These are phyloP conservation scores for Noctua fimbriata DNA, from an alignment of 2,888 invertebrate genomes.

Conservation along the genomic window DNA sequence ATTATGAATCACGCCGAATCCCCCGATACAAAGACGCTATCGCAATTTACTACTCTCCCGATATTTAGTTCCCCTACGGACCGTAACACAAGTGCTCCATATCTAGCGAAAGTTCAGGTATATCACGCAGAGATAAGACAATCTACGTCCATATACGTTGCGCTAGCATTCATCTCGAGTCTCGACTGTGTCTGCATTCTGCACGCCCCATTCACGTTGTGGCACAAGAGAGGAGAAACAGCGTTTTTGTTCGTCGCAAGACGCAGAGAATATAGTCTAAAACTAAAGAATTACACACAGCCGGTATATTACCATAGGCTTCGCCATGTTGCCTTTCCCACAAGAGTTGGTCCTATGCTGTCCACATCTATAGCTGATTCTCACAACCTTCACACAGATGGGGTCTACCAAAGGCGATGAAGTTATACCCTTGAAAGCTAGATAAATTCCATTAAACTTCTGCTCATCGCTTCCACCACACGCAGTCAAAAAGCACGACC, in stretches of 20 bases:
- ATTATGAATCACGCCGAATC: neutral
- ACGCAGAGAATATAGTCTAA: neutral
- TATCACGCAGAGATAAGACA: constrained; percentile 56
- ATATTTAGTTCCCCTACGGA: constrained; percentile 2
- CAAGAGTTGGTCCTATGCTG: neutral
- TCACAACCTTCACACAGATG: neutral
- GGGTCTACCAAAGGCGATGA: neutral
- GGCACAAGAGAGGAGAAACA: constrained; percentile 62
- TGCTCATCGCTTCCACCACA: constrained; percentile 28
- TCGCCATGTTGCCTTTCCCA: neutral
- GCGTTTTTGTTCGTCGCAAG: constrained; percentile 10
- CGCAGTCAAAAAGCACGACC: constrained; percentile 55
- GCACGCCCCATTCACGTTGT: constrained; percentile 69
- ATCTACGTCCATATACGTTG: constrained; percentile 75
- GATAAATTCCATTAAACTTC: neutral
- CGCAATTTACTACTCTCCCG: neutral
- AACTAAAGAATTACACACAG: neutral
- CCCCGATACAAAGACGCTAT: neutral
- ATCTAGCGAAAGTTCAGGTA: constrained; percentile 65
- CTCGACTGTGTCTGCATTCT: constrained; percentile 66
- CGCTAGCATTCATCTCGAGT: constrained; percentile 71
- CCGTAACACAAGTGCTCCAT: constrained; percentile 24
- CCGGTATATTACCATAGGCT: neutral
- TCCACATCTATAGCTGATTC: neutral
- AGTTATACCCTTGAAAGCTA: neutral